These are phyloP conservation scores for Cryptotermes secundus DNA, from an alignment of 1,140 invertebrate genomes.

Conservation along the genomic window DNA sequence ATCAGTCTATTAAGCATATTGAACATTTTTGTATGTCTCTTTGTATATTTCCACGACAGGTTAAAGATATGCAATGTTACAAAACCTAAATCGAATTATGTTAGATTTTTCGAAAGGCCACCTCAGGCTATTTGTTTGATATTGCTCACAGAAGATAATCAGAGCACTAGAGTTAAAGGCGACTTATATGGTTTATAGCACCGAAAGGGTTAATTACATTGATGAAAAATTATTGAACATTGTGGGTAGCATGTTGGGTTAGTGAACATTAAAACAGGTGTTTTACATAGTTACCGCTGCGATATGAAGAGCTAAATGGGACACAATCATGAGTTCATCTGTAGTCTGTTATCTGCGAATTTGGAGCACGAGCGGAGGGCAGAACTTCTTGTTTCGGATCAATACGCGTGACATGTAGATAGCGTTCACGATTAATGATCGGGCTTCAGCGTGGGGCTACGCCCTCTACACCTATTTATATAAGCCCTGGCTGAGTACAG, in stretches of 20 bases:
- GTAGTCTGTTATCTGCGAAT: not conserved
- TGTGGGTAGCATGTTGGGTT: not conserved
- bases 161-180: no score
- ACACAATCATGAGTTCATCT: not conserved
- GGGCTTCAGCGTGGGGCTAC: not conserved
- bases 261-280: not conserved
- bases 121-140: no score
- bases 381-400: not conserved
- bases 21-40: no score
- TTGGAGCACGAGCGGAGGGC: not conserved
- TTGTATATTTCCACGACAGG: no score
- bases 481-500: not conserved
- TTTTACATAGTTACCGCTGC: not conserved
- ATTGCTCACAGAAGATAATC: no score
- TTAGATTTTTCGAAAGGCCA: no score
- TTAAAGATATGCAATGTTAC: no score
- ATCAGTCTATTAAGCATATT: no score
- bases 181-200: no score
- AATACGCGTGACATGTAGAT: not conserved
- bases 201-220: no score
- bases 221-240: not conserved
- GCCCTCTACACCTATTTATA: not conserved
- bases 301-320: no score
- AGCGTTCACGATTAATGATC: not conserved
- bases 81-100: no score